Percentiles rank a stretch among this genome's conserved stretches.
phyloP scores from a whole-genome alignment of 2,113 vertebrate species.

The Sterrhoptilus dennistouni region DNA sequence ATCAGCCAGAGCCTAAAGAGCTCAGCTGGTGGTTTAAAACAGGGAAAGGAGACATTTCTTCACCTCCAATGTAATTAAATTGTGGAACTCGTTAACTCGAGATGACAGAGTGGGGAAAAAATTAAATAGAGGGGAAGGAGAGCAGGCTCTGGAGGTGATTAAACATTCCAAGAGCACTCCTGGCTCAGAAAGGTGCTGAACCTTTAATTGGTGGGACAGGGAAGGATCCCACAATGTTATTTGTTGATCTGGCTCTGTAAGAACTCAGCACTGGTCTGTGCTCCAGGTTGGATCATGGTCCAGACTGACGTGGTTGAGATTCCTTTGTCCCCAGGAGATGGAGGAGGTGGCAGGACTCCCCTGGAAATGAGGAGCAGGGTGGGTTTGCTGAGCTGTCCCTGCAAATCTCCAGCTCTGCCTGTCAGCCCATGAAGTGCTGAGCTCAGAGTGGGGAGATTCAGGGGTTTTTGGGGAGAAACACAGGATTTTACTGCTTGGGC shows the following conservation, averaged over 20 bases:
- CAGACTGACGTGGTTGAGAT: rapidly evolving
- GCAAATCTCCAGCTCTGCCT: not conserved
- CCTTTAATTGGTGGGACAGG: not conserved
- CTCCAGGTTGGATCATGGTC: not conserved
- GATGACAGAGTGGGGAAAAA: not conserved
- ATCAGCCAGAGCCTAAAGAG: not conserved
- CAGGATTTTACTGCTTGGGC: not conserved
- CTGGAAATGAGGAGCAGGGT: rapidly evolving
- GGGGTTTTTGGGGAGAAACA: rapidly evolving
- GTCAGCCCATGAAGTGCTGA: not conserved
- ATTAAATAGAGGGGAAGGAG: not conserved
- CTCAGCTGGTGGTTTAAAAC: not conserved
- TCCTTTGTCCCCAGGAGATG: rapidly evolving
- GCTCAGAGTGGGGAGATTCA: not conserved
- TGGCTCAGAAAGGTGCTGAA: not conserved
- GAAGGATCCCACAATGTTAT: not conserved
- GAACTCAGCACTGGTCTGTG: not conserved
- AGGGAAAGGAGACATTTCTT: not conserved
- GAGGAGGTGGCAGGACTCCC: not conserved
- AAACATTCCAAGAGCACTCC: not conserved
- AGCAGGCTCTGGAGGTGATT: rapidly evolving
- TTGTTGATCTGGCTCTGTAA: not conserved
- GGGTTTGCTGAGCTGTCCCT: not conserved
- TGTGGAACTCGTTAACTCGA: not conserved
- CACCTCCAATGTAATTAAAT: not conserved